Conservation (phyloP, 2,113 vertebrate genomes). For the Gallinago undulata region DNA sequence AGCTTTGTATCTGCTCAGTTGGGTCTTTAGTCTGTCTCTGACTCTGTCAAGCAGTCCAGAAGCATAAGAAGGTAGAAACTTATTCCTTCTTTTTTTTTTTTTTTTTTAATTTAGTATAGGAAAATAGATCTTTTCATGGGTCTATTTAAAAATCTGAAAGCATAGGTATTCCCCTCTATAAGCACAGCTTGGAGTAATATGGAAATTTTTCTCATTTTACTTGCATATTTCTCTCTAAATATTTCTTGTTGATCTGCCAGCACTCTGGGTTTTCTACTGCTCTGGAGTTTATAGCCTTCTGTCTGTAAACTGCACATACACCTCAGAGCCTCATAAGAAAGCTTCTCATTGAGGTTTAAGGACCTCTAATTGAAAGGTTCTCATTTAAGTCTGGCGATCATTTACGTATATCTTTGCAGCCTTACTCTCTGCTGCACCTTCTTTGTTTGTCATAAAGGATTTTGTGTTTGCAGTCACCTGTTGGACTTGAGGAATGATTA, state of each 20-base stretch:
- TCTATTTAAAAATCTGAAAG: constrained; percentile 7
- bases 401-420: not conserved
- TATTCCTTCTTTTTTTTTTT: not conserved
- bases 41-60: not conserved
- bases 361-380: not conserved
- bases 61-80: not conserved
- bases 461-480: not conserved
- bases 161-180: not conserved
- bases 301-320: not conserved
- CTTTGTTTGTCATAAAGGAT: constrained; percentile 13
- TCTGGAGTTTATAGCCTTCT: not conserved
- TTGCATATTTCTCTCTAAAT: constrained; percentile 21
- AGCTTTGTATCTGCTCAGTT: not conserved
- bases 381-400: not conserved
- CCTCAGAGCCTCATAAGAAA: not conserved
- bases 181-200: not conserved
- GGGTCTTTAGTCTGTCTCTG: not conserved
- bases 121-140: not conserved
- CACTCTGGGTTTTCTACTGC: not conserved
- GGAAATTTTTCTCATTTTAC: not conserved
- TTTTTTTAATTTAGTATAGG: not conserved
- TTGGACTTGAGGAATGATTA: not conserved
- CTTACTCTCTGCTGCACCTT: not conserved
- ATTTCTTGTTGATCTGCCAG: constrained; percentile 9
- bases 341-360: not conserved